Base-by-base conservation (phyloP, 2,113 vertebrate species). In the Candoia aspera region DNA sequence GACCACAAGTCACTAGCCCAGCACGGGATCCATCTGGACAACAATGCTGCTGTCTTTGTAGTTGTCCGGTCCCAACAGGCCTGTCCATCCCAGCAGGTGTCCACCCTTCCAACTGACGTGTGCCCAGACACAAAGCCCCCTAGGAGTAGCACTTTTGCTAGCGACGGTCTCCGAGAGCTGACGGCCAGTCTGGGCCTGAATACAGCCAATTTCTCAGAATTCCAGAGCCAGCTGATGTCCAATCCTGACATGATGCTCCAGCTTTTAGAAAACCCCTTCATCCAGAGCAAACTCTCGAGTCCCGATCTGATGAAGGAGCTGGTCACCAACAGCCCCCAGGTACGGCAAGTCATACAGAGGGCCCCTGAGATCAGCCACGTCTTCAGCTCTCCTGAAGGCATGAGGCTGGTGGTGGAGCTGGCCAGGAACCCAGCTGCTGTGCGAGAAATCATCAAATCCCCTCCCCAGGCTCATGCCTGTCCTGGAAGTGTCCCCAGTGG, bases 371-470 rank as follows among this genome's bases (percentile, higher is more conserved):
- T 99, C 89, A 98, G 98, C 59, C 98, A 98, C 94, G 98, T 99
- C 98, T 98, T 99, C 60, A 99, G 98, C 97, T 98, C 98, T 91
- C 98, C 98, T 0, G 99, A 99, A 95, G 98, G 99, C 90, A 98
- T 99, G 98, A 97, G 98, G 97, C 98, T 99, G 98, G 98, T 98
- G 4, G 97, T 99, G 97, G 98, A 99, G 96, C 97, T 99, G 42
- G 97, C 98, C 21, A 97, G 98, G 90, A 98, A 98, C 95, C 99
- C 98, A 0, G 98, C 98, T 62, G 98, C 98, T 96, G 98, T 99
- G 98, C 98, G 99, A 96, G 98, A 99, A 95, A 98, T 99, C 98
- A 98, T 99, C 98, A 97, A 98, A 53, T 98, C 98, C 96, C 98
- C 99, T 92, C 98, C 98, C 93, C 97, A 98, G 42, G 98, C 98